A percentile compares a stretch with the other conserved stretches of the same genome.
These are phyloP conservation scores for Mystacornis crossleyi DNA, from an alignment of 2,113 vertebrate species.

Conservation along the genomic window DNA sequence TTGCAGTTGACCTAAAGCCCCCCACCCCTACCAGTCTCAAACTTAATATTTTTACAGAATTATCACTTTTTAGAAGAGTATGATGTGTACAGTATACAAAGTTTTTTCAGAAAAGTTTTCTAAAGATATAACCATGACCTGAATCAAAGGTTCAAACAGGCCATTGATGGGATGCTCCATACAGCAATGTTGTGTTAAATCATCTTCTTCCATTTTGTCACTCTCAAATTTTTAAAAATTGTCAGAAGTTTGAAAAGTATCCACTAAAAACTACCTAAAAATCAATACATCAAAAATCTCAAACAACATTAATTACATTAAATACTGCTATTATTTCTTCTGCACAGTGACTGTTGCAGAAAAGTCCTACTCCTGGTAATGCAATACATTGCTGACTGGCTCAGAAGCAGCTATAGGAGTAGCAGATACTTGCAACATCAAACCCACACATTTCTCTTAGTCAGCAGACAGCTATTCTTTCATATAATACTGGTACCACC, in stretches of 20 bases:
- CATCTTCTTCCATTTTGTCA: background rate
- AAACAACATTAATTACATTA: background rate
- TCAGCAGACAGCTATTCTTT: background rate
- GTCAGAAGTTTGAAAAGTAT: background rate
- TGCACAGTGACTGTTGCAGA: background rate
- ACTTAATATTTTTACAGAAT: background rate
- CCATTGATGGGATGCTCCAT: background rate
- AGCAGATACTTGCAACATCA: background rate
- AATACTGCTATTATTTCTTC: background rate
- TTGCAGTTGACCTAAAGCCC: background rate
- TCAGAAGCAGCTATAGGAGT: background rate
- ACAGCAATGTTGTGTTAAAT: background rate
- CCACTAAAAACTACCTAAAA: background rate
- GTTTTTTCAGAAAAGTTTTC: background rate
- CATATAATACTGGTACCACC: background rate
- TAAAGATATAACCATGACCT: background rate
- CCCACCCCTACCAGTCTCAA: fast-evolving
- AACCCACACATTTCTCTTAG: background rate
- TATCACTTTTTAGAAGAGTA: background rate
- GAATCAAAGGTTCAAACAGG: background rate
- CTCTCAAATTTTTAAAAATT: background rate
- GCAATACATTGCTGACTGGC: background rate
- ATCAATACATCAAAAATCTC: background rate
- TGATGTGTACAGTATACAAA: background rate
- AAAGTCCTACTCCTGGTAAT: background rate